A percentile compares a stretch with the other conserved stretches of the same genome.
Conservation (phyloP, 2,888 invertebrate species). For the Euproctis similis region DNA sequence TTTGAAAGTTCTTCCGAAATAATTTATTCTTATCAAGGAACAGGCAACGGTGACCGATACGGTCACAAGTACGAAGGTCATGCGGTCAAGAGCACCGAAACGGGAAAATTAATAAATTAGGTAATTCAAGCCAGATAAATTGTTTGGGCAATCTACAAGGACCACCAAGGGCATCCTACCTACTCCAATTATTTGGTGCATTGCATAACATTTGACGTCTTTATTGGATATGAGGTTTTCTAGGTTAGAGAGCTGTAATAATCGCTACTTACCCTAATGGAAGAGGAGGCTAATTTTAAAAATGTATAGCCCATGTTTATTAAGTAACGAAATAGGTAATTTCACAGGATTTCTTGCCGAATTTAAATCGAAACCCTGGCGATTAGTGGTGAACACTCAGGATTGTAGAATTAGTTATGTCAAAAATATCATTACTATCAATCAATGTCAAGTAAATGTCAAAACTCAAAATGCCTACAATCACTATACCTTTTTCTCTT, state of each 20-base stretch:
- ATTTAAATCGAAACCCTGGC: slow-evolving; percentile 40
- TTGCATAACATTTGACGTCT: slow-evolving; percentile 57
- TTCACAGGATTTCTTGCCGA: slow-evolving; percentile 20
- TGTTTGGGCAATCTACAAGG: neutral
- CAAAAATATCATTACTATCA: slow-evolving; percentile 6
- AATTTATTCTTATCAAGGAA: too few relatives aligned
- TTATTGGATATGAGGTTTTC: neutral
- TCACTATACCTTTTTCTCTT: too few relatives aligned
- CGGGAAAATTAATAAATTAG: neutral
- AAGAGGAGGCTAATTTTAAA: slow-evolving; percentile 56
- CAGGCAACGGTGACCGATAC: too few relatives aligned
- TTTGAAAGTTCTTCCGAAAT: too few relatives aligned
- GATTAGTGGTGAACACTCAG: too few relatives aligned
- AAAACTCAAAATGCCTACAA: neutral
- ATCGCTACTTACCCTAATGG: slow-evolving; percentile 51
- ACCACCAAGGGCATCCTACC: too few relatives aligned
- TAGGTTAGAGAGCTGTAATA: neutral
- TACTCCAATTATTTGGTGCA: slow-evolving; percentile 10
- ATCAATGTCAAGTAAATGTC: neutral
- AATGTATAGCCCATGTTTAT: slow-evolving; percentile 62
- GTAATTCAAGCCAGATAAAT: neutral
- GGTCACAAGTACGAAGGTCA: too few relatives aligned
- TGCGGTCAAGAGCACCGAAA: too few relatives aligned
- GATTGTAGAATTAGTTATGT: slow-evolving; percentile 8
- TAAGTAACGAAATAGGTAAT: slow-evolving; percentile 8